Percentiles rank a stretch among this genome's conserved stretches.
phyloP scores from a whole-genome alignment of 2,888 invertebrate species.

The Caenorhabditis sp. region DNA sequence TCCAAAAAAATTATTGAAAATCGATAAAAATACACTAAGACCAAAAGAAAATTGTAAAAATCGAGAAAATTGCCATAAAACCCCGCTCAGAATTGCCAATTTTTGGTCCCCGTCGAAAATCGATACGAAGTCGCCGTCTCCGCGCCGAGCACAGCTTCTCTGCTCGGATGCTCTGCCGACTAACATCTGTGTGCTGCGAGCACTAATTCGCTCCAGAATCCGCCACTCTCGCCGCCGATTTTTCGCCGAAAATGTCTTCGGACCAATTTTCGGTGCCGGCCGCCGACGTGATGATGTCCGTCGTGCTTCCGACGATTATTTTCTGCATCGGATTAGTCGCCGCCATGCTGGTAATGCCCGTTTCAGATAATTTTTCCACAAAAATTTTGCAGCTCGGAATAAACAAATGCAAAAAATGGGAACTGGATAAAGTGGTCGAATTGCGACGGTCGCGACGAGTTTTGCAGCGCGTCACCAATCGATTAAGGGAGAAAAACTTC shows the following conservation, averaged over 20 bases:
- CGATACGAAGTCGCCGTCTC: constrained; percentile 48
- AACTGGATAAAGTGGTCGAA: constrained; percentile 78
- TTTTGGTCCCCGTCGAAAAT: constrained; percentile 22
- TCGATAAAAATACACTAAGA: neutral
- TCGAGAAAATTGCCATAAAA: neutral
- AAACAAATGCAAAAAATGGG: constrained; percentile 79
- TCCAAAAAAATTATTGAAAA: neutral
- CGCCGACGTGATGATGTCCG: constrained; percentile 74
- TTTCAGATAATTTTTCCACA: neutral
- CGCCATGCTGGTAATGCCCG: constrained; percentile 75
- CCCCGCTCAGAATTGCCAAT: too few relatives aligned
- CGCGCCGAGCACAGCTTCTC: constrained; percentile 30
- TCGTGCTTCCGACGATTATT: constrained; percentile 78
- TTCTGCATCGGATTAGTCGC: constrained; percentile 78
- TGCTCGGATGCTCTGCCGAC: constrained; percentile 2
- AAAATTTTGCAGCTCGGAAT: constrained; percentile 69
- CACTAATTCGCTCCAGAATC: too few relatives aligned
- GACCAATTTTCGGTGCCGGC: constrained; percentile 71
- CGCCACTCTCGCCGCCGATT: too few relatives aligned
- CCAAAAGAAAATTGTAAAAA: neutral
- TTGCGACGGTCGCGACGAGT: constrained; percentile 78
- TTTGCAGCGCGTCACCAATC: constrained; percentile 76
- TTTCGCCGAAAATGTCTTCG: constrained; percentile 32
- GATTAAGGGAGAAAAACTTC: constrained; percentile 78
- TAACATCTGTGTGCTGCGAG: constrained; percentile 50